These are phyloP conservation scores for Drosophila aldrichi DNA, from an alignment of 2,888 invertebrate genomes.

Conservation along the genomic window DNA sequence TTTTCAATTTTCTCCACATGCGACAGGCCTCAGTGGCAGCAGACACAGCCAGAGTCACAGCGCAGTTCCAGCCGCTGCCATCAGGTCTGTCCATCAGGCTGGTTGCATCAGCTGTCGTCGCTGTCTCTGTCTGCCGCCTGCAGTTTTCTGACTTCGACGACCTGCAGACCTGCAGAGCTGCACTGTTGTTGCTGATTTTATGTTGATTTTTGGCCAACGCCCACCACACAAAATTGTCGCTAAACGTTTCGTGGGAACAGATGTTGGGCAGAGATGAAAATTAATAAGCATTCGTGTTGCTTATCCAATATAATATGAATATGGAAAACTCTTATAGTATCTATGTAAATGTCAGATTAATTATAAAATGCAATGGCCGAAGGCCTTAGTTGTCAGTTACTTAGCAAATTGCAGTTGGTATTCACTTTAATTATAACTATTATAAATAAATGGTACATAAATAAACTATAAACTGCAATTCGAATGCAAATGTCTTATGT, in stretches of 20 bases:
- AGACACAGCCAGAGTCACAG: slow-evolving; percentile 8
- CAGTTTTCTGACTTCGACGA: slow-evolving; percentile 15
- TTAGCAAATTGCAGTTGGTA: too few species aligned
- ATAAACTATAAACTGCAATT: too few species aligned
- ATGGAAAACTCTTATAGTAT: not conserved
- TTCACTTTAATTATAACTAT: too few species aligned
- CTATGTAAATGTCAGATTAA: not conserved
- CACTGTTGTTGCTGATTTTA: slow-evolving; percentile 29
- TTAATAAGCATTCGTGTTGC: not conserved
- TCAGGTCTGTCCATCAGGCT: slow-evolving; percentile 45
- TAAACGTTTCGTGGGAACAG: slow-evolving; percentile 36
- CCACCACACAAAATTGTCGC: slow-evolving; percentile 49
- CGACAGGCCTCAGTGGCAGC: slow-evolving; percentile 14
- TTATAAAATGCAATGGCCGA: not conserved
- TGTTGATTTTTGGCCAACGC: slow-evolving; percentile 42
- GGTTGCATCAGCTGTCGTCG: slow-evolving; percentile 68
- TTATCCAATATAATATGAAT: not conserved
- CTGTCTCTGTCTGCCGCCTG: slow-evolving; percentile 30
- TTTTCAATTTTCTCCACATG: slow-evolving; percentile 54
- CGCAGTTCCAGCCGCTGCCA: slow-evolving; percentile 21
- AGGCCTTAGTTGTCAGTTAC: too few species aligned
- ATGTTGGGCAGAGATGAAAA: not conserved
- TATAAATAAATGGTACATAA: too few species aligned
- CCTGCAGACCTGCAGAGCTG: slow-evolving; percentile 36
- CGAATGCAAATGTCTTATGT: too few species aligned